Evolutionary conservation across 1,140 invertebrate genomes (phyloP).

Genomic region (Zaprionus tsacasi): DNA sequence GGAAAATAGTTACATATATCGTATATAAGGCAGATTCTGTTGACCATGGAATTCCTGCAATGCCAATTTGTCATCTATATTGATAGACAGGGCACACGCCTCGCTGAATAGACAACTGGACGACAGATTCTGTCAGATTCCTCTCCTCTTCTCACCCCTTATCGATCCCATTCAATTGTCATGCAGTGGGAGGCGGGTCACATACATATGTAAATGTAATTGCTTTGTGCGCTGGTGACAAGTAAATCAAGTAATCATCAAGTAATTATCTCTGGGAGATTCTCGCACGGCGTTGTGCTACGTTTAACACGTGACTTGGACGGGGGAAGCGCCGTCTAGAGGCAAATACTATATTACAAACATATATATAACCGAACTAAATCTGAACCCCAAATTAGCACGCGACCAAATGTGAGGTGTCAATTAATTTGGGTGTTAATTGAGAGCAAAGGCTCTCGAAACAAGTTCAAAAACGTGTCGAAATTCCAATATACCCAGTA

Average conservation of each 20-base stretch:
- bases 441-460: background rate
- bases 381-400: constrained; percentile 19
- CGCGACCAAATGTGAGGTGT: constrained; percentile 17
- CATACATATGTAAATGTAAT: constrained; percentile 64
- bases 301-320: constrained; percentile 44
- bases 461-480: background rate
- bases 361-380: background rate
- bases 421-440: constrained; percentile 18
- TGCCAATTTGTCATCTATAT: constrained; percentile 13
- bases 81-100: constrained; percentile 36
- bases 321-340: constrained; percentile 23
- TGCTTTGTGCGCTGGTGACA: constrained; percentile 63
- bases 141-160: background rate
- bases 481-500: background rate
- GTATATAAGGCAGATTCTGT: background rate
- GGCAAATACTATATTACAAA: background rate
- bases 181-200: constrained; percentile 21
- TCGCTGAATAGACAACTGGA: constrained; percentile 24
- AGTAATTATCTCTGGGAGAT: constrained; percentile 68
- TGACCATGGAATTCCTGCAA: constrained; percentile 13
- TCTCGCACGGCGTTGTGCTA: constrained; percentile 12
- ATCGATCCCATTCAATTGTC: constrained; percentile 18
- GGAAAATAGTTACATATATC: constrained; percentile 3
- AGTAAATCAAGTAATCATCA: constrained; percentile 73
- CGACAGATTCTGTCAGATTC: constrained; percentile 54